Conservation (phyloP, 2,113 vertebrate species). For the Rallus limicola region DNA sequence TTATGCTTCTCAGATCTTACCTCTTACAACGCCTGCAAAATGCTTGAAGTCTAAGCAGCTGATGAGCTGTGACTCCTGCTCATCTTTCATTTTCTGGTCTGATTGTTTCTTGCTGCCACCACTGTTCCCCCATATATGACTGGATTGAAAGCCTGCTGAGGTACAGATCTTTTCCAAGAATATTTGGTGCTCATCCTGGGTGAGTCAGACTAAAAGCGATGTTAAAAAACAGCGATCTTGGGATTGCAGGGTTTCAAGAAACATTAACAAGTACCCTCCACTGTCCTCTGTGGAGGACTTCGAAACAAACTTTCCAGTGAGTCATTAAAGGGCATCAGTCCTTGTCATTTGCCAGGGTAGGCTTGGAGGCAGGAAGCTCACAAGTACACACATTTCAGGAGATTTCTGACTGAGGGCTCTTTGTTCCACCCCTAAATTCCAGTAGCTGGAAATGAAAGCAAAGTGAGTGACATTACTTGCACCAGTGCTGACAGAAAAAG, state of each 20-base stretch:
- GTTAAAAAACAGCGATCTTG: not conserved
- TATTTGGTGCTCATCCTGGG: not conserved
- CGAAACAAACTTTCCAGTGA: not conserved
- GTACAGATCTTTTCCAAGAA: not conserved
- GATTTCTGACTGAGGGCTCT: not conserved
- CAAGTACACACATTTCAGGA: not conserved
- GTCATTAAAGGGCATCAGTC: not conserved
- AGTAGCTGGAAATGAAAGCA: not conserved
- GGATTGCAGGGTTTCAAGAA: not conserved
- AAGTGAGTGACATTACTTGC: not conserved
- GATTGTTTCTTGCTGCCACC: not conserved
- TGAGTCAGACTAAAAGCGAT: not conserved
- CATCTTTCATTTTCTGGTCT: slow-evolving; percentile 40
- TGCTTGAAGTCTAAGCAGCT: not conserved
- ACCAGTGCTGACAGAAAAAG: too few species aligned
- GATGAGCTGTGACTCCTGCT: slow-evolving; percentile 29
- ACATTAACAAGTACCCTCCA: not conserved
- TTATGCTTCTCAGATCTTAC: not conserved
- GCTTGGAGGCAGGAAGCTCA: not conserved
- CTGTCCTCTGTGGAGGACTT: not conserved
- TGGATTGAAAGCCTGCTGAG: slow-evolving; percentile 3
- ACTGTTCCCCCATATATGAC: not conserved
- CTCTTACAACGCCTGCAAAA: not conserved
- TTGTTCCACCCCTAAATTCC: not conserved
- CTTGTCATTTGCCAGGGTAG: not conserved